Evolutionary conservation across 2,113 vertebrate species (phyloP).

Genomic region (Thymallus thymallus): DNA sequence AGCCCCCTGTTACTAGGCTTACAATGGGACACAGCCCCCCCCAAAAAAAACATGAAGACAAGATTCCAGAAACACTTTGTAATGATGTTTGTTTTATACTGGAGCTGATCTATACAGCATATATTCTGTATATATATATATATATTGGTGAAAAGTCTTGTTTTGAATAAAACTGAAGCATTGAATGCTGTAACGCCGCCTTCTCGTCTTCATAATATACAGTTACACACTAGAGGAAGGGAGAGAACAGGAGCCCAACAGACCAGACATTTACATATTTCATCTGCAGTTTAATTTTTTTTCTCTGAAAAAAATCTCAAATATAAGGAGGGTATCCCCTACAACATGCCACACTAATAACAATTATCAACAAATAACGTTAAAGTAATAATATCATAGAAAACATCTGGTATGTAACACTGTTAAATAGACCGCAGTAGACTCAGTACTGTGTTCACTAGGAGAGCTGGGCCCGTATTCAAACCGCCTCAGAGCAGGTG

Average conservation of each 20-base stretch:
- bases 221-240: not conserved
- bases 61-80: slow-evolving; percentile 69
- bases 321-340: slow-evolving; percentile 77
- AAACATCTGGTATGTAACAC: slow-evolving; percentile 86
- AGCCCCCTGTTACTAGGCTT: too few species aligned
- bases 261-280: slow-evolving; percentile 16
- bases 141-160: slow-evolving; percentile 82
- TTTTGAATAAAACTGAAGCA: slow-evolving; percentile 75
- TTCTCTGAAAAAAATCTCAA: slow-evolving; percentile 76
- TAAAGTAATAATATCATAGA: slow-evolving; percentile 78
- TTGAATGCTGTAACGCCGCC: slow-evolving; percentile 62
- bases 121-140: slow-evolving; percentile 79
- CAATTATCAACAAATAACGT: slow-evolving; percentile 89
- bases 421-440: slow-evolving; percentile 78
- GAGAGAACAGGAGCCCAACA: not conserved
- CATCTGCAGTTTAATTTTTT: slow-evolving; percentile 61
- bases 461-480: slow-evolving; percentile 53
- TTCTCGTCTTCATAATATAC: not conserved
- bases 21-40: too few species aligned
- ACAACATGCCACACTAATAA: slow-evolving; percentile 88
- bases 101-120: slow-evolving; percentile 69
- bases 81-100: slow-evolving; percentile 73
- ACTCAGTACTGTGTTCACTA: slow-evolving; percentile 75
- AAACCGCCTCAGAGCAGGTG: too few species aligned
- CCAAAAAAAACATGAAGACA: slow-evolving; percentile 74